These are phyloP conservation scores for Leptodactylus fallax DNA, from an alignment of 2,797 vertebrate species.

Conservation along the genomic window DNA sequence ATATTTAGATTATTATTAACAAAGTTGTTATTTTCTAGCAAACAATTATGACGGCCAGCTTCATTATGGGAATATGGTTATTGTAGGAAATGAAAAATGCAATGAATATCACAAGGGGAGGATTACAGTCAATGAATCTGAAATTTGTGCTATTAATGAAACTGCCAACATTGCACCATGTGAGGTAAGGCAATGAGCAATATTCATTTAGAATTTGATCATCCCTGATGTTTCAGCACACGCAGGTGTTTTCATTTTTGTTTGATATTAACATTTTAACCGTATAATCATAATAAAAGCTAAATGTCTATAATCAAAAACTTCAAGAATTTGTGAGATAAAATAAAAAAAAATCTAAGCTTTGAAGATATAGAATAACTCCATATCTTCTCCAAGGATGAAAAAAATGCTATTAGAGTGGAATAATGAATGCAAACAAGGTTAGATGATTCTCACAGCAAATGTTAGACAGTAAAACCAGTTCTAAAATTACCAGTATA, in stretches of 20 bases:
- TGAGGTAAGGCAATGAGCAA: conserved; percentile 81
- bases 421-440: not conserved
- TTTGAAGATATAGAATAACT: not conserved
- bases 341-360: not conserved
- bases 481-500: not conserved
- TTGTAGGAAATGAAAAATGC: conserved; percentile 88
- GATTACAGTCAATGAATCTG: conserved; percentile 87
- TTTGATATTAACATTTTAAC: not conserved
- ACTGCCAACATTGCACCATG: conserved; percentile 89
- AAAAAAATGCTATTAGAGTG: not conserved
- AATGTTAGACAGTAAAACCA: not conserved
- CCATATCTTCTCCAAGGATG: not conserved
- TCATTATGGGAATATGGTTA: conserved; percentile 85
- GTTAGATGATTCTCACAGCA: not conserved
- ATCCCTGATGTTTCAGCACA: conserved; percentile 6
- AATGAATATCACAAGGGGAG: conserved; percentile 87
- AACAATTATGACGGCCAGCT: conserved; percentile 87
- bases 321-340: not conserved
- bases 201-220: not conserved
- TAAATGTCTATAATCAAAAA: not conserved
- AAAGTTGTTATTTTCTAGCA: conserved; percentile 74
- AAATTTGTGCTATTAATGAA: conserved; percentile 92
- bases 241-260: conserved; percentile 23
- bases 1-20: conserved; percentile 32
- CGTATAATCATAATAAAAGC: not conserved